Percentiles rank a stretch among this genome's conserved stretches.
These are phyloP conservation scores for Gonioctena quinquepunctata DNA, from an alignment of 1,140 invertebrate species.

Conservation along the genomic window DNA sequence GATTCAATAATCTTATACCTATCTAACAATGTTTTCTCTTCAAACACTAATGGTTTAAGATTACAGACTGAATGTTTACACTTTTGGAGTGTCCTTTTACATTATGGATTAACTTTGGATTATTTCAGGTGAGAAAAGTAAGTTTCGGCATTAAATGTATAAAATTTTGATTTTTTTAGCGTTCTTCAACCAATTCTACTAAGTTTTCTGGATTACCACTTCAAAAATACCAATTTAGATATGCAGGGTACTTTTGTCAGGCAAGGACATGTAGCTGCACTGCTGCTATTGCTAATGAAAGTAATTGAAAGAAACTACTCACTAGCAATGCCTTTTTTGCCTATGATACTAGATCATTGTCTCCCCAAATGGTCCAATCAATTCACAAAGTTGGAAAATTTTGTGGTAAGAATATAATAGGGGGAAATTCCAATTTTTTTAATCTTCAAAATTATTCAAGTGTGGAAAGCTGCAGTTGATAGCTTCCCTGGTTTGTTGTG, in stretches of 20 bases:
- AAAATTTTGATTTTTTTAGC: conserved; percentile 28
- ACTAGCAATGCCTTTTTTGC: conserved; percentile 4
- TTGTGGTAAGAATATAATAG: conserved; percentile 38
- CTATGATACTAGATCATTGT: conserved; percentile 13
- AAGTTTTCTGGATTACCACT: conserved; percentile 59
- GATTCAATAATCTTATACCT: conserved; percentile 58
- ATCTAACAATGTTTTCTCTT: conserved; percentile 54
- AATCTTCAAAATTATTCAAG: conserved; percentile 20
- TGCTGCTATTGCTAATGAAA: conserved; percentile 51
- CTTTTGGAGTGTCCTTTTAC: conserved; percentile 57
- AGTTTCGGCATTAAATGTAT: not conserved
- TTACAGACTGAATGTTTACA: conserved; percentile 65
- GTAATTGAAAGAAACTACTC: conserved; percentile 9
- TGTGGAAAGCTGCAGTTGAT: conserved; percentile 52
- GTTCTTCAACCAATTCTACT: conserved; percentile 55
- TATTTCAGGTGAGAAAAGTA: conserved; percentile 41
- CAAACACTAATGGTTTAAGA: conserved; percentile 58
- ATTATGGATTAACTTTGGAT: conserved; percentile 55
- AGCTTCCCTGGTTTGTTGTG: conserved; percentile 41
- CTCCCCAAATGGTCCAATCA: conserved; percentile 51
- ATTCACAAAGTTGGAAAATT: conserved; percentile 41
- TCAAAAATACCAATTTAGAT: conserved; percentile 58
- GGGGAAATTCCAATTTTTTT: too few relatives aligned
- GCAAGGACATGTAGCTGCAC: conserved; percentile 57
- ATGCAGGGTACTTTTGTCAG: conserved; percentile 55